phyloP scores from a whole-genome alignment of 2,797 vertebrate species.

The Uromys caudimaculatus region DNA sequence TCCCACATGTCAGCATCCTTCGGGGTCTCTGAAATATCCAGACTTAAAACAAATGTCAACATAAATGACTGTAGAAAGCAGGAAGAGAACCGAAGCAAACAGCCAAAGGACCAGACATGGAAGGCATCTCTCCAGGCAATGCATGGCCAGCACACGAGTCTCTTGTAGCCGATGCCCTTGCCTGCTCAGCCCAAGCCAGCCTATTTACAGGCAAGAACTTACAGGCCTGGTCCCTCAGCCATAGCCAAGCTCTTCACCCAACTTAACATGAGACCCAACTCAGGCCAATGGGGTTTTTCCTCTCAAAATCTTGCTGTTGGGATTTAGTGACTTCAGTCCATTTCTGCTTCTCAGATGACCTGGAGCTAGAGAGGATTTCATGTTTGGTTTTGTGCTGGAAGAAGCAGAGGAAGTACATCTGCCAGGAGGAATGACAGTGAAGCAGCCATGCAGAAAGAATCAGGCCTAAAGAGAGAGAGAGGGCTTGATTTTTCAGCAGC shows the following conservation, averaged over 20 bases:
- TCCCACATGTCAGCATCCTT: neutral
- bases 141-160: neutral
- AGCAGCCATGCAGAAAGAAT: neutral
- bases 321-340: neutral
- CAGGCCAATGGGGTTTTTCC: neutral
- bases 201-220: neutral
- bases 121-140: neutral
- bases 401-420: neutral
- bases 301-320: neutral
- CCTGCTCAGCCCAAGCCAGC: neutral
- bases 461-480: neutral
- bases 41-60: neutral
- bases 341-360: neutral
- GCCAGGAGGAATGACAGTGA: neutral
- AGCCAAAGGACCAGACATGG: neutral
- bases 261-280: neutral
- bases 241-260: neutral
- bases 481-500: neutral
- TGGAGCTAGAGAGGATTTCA: neutral
- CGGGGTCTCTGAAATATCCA: constrained; percentile 34
- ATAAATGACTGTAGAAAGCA: neutral
- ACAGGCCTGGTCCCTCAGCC: neutral
- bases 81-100: neutral
- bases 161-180: neutral
- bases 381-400: neutral